These are phyloP conservation scores for Acanthoscelides obtectus DNA, from an alignment of 2,888 invertebrate species.

Conservation along the genomic window DNA sequence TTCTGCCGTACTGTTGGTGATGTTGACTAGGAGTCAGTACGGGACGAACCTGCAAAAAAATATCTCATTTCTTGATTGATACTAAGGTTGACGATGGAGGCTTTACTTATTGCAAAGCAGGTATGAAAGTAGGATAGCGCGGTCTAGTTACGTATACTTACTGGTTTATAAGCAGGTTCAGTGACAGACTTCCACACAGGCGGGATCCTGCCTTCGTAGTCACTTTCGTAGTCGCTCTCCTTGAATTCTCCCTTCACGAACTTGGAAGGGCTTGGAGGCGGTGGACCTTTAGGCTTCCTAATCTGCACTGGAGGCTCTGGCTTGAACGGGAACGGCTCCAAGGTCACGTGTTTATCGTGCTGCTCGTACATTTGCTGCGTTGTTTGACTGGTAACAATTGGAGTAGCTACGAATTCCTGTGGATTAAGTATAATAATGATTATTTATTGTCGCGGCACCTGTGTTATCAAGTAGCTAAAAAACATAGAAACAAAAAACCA, in stretches of 20 bases:
- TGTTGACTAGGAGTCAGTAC: slow-evolving; percentile 51
- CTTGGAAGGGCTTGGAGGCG: slow-evolving; percentile 60
- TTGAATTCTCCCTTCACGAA: slow-evolving; percentile 62
- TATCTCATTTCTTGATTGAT: neutral
- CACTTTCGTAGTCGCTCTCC: slow-evolving; percentile 70
- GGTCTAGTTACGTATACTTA: slow-evolving; percentile 24
- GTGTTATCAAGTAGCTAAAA: slow-evolving; percentile 3
- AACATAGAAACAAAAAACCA: slow-evolving; percentile 9
- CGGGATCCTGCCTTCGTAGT: slow-evolving; percentile 61
- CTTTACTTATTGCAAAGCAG: neutral
- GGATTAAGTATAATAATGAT: slow-evolving; percentile 9
- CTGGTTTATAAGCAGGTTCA: slow-evolving; percentile 56
- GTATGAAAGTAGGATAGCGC: no score
- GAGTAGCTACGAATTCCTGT: slow-evolving; percentile 54
- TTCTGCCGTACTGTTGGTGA: slow-evolving; percentile 47
- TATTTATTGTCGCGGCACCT: neutral
- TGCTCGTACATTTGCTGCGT: slow-evolving; percentile 40
- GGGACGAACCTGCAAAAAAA: slow-evolving; percentile 40
- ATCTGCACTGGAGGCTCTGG: slow-evolving; percentile 42
- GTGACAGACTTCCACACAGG: slow-evolving; percentile 58
- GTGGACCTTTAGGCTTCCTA: slow-evolving; percentile 45
- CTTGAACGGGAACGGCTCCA: slow-evolving; percentile 49
- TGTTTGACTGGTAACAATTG: slow-evolving; percentile 49
- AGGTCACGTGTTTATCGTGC: slow-evolving; percentile 39
- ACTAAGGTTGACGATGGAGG: neutral